A percentile compares a stretch with the other conserved stretches of the same genome.
phyloP scores from a whole-genome alignment of 2,888 invertebrate species.

The Agrochola macilenta region DNA sequence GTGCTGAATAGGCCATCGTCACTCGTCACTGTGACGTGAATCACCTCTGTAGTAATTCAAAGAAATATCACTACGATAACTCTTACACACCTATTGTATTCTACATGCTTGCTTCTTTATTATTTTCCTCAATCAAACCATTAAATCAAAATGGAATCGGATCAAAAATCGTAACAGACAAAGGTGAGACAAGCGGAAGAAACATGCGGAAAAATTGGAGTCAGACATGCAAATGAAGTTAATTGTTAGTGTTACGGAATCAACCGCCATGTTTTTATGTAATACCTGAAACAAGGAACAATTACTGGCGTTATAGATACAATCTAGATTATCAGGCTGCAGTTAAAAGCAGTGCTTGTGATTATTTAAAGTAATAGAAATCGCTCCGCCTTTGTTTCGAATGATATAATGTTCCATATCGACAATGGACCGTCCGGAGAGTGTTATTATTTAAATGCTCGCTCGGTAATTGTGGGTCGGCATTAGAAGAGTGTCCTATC shows the following conservation, averaged over 20 bases:
- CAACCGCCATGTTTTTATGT: slow-evolving; percentile 62
- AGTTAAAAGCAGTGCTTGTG: slow-evolving; percentile 22
- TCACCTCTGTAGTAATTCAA: slow-evolving; percentile 74
- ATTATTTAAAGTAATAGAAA: slow-evolving; percentile 19
- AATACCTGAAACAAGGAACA: slow-evolving; percentile 60
- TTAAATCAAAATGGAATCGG: slow-evolving; percentile 48
- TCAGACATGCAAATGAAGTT: slow-evolving; percentile 81
- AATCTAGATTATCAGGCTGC: slow-evolving; percentile 43
- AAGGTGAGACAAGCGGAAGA: slow-evolving; percentile 81
- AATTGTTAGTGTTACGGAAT: slow-evolving; percentile 79
- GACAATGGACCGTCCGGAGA: slow-evolving; percentile 53
- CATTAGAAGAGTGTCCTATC: slow-evolving; percentile 66
- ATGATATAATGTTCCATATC: slow-evolving; percentile 53
- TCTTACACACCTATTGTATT: slow-evolving; percentile 45
- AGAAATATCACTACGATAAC: slow-evolving; percentile 70
- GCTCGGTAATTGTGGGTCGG: slow-evolving; percentile 67
- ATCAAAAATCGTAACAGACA: slow-evolving; percentile 73
- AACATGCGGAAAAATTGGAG: slow-evolving; percentile 73
- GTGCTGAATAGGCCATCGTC: slow-evolving; percentile 71
- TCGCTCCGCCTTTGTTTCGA: slow-evolving; percentile 42
- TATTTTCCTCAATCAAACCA: slow-evolving; percentile 32
- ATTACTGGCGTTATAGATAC: slow-evolving; percentile 21
- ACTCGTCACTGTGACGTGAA: slow-evolving; percentile 69
- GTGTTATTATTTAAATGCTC: slow-evolving; percentile 63
- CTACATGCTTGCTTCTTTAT: slow-evolving; percentile 21